Evolutionary conservation across 2,888 invertebrate genomes (phyloP).

Genomic region (Ditula angustiorana): DNA sequence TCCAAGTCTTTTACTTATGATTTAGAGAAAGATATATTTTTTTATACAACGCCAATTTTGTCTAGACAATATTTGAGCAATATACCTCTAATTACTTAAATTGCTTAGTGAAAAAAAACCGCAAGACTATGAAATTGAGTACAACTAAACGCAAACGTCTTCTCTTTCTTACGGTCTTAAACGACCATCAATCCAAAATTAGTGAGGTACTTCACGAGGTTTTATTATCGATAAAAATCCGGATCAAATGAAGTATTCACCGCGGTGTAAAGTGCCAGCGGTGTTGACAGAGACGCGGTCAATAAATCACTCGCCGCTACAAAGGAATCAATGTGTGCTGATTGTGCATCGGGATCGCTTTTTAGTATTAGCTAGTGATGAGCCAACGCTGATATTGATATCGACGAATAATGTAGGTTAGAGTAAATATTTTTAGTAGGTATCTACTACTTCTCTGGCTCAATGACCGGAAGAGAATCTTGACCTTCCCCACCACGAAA

Average conservation of each 20-base stretch:
- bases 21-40: too few species aligned
- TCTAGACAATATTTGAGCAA: too few species aligned
- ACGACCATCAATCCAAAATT: conserved; percentile 32
- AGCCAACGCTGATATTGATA: conserved; percentile 51
- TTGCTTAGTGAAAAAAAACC: too few species aligned
- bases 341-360: conserved; percentile 82
- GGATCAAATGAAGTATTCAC: conserved; percentile 85
- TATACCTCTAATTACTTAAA: too few species aligned
- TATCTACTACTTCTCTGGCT: too few species aligned
- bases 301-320: conserved; percentile 83
- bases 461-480: too few species aligned
- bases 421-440: too few species aligned
- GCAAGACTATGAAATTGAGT: neutral
- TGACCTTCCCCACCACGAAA: too few species aligned
- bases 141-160: neutral
- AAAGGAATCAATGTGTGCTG: conserved; percentile 84
- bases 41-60: too few species aligned
- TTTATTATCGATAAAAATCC: conserved; percentile 84
- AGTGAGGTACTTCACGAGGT: conserved; percentile 46
- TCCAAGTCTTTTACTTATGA: too few species aligned
- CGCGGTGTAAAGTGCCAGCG: conserved; percentile 72
- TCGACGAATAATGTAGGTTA: too few species aligned
- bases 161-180: neutral
- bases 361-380: conserved; percentile 73
- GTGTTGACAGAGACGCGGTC: conserved; percentile 85